These are phyloP conservation scores for Ischnura elegans DNA, from an alignment of 2,888 invertebrate species.

Conservation along the genomic window DNA sequence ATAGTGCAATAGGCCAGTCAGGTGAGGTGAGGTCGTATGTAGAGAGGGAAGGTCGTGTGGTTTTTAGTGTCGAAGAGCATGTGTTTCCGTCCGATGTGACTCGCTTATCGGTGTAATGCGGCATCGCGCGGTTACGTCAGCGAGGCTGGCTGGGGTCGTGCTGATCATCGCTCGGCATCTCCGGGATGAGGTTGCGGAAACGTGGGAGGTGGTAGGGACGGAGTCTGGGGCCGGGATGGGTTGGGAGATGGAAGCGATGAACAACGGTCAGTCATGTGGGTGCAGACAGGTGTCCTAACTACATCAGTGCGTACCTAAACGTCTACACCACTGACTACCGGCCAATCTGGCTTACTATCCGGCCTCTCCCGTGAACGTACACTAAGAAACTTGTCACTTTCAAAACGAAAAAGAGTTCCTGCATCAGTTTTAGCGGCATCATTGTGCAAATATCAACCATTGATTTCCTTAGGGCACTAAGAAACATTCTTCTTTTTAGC, in stretches of 20 bases:
- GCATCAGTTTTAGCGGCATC: no score
- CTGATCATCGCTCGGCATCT: background rate
- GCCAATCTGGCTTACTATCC: no score
- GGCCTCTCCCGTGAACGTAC: no score
- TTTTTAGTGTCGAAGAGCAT: background rate
- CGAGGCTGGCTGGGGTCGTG: background rate
- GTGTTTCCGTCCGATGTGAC: background rate
- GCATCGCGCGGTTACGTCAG: background rate
- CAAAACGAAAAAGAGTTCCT: no score
- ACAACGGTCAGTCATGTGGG: no score
- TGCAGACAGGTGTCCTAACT: background rate
- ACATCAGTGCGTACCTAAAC: background rate
- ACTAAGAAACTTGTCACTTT: no score
- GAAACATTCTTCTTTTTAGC: no score
- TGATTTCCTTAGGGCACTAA: no score
- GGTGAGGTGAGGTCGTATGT: background rate
- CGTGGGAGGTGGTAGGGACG: background rate
- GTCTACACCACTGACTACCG: no score
- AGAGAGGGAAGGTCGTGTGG: background rate
- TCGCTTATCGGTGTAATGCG: background rate
- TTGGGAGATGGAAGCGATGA: background rate
- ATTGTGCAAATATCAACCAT: no score
- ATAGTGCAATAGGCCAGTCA: background rate
- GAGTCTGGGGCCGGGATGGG: background rate
- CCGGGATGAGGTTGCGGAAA: background rate